Percentiles rank a stretch among this genome's conserved stretches.
Conservation (phyloP, 2,888 invertebrate genomes). For the Escarpia spicata region DNA sequence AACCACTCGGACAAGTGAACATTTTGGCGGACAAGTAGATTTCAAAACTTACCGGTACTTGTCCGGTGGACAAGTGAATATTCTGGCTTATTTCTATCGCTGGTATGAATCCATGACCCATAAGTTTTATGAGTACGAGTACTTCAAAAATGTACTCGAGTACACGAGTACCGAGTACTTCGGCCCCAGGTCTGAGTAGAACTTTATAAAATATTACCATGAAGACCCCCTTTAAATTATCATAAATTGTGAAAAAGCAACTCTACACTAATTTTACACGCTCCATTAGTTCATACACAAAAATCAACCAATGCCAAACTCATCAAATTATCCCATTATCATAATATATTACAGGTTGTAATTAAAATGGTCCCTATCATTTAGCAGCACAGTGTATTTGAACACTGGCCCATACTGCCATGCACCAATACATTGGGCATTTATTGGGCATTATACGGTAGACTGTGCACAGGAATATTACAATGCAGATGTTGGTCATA, state of each 20-base stretch:
- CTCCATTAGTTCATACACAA: neutral
- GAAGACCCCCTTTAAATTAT: neutral
- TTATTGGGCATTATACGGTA: constrained; percentile 1
- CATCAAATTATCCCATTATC: neutral
- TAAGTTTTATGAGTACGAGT: too few relatives aligned
- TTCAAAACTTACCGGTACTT: too few relatives aligned
- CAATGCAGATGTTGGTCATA: constrained; percentile 6
- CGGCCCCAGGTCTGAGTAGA: too few relatives aligned
- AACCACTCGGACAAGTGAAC: too few relatives aligned
- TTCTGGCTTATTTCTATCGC: too few relatives aligned
- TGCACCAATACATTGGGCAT: neutral
- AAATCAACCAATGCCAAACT: neutral
- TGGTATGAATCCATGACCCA: too few relatives aligned
- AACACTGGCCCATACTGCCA: neutral
- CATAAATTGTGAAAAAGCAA: neutral
- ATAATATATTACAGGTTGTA: neutral
- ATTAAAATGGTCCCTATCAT: neutral
- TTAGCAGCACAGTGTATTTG: neutral
- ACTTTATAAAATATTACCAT: neutral
- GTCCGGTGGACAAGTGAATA: too few relatives aligned
- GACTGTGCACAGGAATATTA: constrained; percentile 12
- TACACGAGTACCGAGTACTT: too few relatives aligned
- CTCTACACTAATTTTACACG: neutral
- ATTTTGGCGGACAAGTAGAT: too few relatives aligned
- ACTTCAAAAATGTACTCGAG: too few relatives aligned